These are phyloP conservation scores for Nyctereutes procyonoides DNA, from an alignment of 2,113 vertebrate genomes.

Conservation along the genomic window DNA sequence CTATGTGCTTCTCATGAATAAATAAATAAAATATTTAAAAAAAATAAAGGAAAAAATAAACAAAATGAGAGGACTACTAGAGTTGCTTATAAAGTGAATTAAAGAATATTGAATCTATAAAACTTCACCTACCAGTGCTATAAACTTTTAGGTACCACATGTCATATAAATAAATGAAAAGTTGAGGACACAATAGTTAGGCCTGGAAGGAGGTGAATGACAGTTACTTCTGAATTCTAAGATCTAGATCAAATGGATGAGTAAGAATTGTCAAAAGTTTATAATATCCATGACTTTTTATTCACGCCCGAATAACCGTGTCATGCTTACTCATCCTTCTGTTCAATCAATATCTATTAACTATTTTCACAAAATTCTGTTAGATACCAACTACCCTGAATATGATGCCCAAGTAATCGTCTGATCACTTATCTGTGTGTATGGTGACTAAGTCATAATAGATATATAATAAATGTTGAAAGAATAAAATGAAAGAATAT, in stretches of 20 bases:
- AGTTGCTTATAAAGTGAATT: neutral
- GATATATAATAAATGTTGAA: neutral
- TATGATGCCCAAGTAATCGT: neutral
- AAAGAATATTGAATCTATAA: neutral
- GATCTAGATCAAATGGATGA: neutral
- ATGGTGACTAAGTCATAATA: neutral
- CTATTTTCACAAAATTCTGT: neutral
- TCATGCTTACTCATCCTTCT: neutral
- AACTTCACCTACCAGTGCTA: neutral
- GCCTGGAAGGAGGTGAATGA: neutral
- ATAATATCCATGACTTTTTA: neutral
- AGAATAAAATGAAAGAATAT: neutral
- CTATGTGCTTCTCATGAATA: no score
- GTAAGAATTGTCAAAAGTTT: neutral
- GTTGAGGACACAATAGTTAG: neutral
- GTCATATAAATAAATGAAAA: neutral
- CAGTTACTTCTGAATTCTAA: neutral
- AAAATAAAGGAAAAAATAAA: neutral
- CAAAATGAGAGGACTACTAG: neutral
- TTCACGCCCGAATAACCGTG: neutral
- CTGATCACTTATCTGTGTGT: neutral
- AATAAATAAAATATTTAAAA: no score
- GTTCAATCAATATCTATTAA: neutral
- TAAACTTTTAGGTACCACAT: neutral
- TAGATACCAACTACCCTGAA: neutral